Evolutionary conservation across 2,797 vertebrate species (phyloP).

Genomic region (Microhierax caerulescens): DNA sequence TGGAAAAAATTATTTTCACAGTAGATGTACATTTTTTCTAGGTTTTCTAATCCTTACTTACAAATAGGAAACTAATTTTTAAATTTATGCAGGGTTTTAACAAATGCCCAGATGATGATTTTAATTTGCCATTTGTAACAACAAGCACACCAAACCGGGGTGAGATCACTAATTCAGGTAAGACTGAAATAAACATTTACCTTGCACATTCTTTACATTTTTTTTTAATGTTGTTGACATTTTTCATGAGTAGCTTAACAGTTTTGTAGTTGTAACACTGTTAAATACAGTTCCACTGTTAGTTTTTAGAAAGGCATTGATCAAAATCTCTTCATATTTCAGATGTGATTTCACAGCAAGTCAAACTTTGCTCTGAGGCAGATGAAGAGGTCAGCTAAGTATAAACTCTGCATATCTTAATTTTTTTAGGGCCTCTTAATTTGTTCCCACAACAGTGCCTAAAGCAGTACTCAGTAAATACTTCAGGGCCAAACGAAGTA

Average conservation of each 20-base stretch:
- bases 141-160: constrained; percentile 61
- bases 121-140: constrained; percentile 65
- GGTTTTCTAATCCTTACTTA: neutral
- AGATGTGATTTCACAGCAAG: constrained; percentile 71
- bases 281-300: neutral
- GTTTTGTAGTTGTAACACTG: neutral
- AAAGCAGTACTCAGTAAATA: neutral
- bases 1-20: neutral
- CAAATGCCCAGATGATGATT: constrained; percentile 77
- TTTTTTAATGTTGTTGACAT: neutral
- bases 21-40: neutral
- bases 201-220: neutral
- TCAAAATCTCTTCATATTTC: constrained; percentile 58
- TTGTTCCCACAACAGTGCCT: neutral
- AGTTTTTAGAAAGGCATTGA: constrained; percentile 17
- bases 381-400: constrained; percentile 76
- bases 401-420: neutral
- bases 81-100: constrained; percentile 71
- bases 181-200: neutral
- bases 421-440: neutral
- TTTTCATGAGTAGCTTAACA: neutral
- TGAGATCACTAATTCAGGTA: constrained; percentile 80
- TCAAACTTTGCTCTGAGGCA: constrained; percentile 59
- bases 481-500: neutral
- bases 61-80: neutral